Evolutionary conservation across 1,140 invertebrate genomes (phyloP), one percentile per base, ranked within the genome.

Genomic region (Calycopis cecrops): DNA sequence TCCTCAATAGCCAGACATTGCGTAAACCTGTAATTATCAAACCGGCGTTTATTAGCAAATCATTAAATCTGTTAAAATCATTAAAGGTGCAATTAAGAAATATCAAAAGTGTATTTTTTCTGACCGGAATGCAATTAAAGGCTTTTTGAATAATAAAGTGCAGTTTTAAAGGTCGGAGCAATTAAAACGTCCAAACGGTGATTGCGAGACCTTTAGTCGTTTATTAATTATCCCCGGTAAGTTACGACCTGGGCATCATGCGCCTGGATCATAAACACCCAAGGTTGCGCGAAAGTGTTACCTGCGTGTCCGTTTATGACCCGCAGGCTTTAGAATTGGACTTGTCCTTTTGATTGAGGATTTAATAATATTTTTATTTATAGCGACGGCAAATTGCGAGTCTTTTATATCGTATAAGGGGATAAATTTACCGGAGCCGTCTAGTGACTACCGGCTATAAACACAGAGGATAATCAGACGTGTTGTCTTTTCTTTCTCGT

Each of bases 121-220:
- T 60, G 66, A 65, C 64, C 60, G 69, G 60, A 74, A 73, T 67
- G 76, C 66, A 73, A 73, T 79, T 76, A 79, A 72, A 76, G 55
- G 60, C 64, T 63, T 67, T 72, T 44, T 44, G 40, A 60, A 71
- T 76, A 66, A 63, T 62, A 64, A 63, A 47, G 55, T 56, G 62
- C 68, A 71, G 68, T 77, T 73, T 73, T 67, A 77, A 78, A 80
- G 77, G 79, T 82, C 77, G 69, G 52, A 69, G 72, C 76, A 81
- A 82, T 85, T 81, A 85, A 80, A 71, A 73, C 75, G 64, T 62
- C 66, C 61, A 76, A 75, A 64, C 62, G 54, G 65, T 53, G 53
- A 62, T 61, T 69, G 63, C 60, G 59, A 62, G 63, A 65, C 63
- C 63, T 65, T 65, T 63, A 60, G 57, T 60, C 53, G 57, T 53